phyloP scores from a whole-genome alignment of 2,888 invertebrate species.

The Flexamia atlantica region DNA sequence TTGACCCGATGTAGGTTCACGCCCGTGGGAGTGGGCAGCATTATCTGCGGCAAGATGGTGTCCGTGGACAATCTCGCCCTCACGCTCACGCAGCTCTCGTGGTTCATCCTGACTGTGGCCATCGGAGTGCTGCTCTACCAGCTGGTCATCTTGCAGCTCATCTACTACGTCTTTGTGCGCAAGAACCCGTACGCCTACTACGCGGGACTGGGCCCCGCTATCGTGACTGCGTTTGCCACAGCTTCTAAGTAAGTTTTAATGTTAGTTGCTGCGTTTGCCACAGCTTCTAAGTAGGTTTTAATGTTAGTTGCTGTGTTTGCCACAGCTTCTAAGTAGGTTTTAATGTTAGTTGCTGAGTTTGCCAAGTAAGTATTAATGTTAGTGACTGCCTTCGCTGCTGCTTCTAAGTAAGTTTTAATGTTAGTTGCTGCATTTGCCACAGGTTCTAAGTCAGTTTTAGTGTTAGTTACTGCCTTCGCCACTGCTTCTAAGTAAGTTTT shows the following conservation, averaged over 20 bases:
- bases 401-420: too few relatives aligned
- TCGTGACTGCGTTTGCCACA: conserved; percentile 92
- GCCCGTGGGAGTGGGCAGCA: conserved; percentile 89
- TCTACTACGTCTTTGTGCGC: conserved; percentile 88
- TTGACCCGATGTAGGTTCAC: conserved; percentile 84
- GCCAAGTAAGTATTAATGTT: too few relatives aligned
- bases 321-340: too few relatives aligned
- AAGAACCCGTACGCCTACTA: conserved; percentile 94
- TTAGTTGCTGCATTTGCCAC: too few relatives aligned
- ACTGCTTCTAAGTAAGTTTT: too few relatives aligned
- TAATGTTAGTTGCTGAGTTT: too few relatives aligned
- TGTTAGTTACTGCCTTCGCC: too few relatives aligned
- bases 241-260: conserved; percentile 89
- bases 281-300: too few relatives aligned
- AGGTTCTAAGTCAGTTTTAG: too few relatives aligned
- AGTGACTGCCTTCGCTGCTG: too few relatives aligned
- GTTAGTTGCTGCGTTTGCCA: too few relatives aligned
- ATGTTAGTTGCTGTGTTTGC: too few relatives aligned
- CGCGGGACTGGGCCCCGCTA: conserved; percentile 88
- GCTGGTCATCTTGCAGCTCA: conserved; percentile 88
- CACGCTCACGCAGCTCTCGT: conserved; percentile 76
- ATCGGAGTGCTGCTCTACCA: conserved; percentile 91
- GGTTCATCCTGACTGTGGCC: conserved; percentile 89
- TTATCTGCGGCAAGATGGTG: conserved; percentile 89
- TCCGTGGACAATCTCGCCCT: conserved; percentile 82